Evolutionary conservation across 2,113 vertebrate species (phyloP).

Genomic region (Nothoprocta pentlandii): DNA sequence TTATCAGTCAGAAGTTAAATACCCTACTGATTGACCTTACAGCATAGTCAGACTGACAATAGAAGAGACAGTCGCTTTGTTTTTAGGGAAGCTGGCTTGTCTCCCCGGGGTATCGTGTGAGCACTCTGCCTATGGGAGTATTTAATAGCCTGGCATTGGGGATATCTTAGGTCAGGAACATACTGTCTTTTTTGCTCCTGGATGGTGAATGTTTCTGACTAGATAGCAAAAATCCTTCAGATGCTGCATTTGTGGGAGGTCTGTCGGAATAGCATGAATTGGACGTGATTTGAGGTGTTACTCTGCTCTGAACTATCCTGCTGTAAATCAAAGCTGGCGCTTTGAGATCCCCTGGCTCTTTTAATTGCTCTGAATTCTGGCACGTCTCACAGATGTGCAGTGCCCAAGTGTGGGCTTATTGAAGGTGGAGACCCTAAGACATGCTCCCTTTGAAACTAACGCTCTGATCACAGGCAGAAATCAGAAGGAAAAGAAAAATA

Average conservation of each 20-base stretch:
- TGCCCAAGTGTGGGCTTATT: neutral
- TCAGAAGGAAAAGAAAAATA: neutral
- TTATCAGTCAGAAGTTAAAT: conserved; percentile 44
- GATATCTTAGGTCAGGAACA: neutral
- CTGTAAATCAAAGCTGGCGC: neutral
- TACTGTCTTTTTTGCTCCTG: neutral
- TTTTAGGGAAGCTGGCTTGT: neutral
- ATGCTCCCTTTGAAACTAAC: neutral
- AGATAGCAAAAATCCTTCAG: neutral
- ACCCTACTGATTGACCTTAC: conserved; percentile 45
- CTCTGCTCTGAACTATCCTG: neutral
- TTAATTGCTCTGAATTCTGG: neutral
- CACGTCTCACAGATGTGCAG: neutral
- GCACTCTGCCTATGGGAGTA: neutral
- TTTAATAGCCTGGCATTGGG: neutral
- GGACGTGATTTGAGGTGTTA: neutral
- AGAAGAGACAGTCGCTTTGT: neutral
- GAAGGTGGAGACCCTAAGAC: neutral
- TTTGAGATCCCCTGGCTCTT: neutral
- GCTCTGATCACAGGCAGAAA: neutral
- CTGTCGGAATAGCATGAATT: neutral
- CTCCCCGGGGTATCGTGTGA: neutral
- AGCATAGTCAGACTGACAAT: conserved; percentile 35
- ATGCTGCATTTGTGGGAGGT: neutral
- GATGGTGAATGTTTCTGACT: neutral